Evolutionary conservation across 2,797 vertebrate genomes (phyloP).

Genomic region (Falco peregrinus): DNA sequence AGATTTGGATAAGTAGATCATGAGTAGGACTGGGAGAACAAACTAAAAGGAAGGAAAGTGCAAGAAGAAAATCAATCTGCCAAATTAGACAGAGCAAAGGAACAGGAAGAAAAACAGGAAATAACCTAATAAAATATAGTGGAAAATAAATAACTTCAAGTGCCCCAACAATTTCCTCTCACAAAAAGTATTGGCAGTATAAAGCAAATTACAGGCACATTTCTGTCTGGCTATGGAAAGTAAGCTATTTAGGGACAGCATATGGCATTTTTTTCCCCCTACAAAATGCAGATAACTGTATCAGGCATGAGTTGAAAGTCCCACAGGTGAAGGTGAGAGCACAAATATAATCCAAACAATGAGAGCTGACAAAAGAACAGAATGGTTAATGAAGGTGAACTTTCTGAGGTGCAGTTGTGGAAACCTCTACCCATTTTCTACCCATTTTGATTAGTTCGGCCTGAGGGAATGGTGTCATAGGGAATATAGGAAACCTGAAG

Average conservation of each 20-base stretch:
- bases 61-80: conserved; percentile 65
- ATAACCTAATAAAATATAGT: conserved; percentile 65
- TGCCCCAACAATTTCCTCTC: conserved; percentile 66
- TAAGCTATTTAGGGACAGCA: neutral
- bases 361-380: neutral
- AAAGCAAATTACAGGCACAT: conserved; percentile 27
- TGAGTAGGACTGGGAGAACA: neutral
- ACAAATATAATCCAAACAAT: neutral
- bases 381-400: neutral
- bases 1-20: neutral
- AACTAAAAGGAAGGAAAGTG: conserved; percentile 30
- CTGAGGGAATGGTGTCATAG: neutral
- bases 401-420: neutral
- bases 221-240: conserved; percentile 35
- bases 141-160: conserved; percentile 68
- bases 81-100: conserved; percentile 66
- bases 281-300: neutral
- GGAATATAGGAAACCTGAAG: neutral
- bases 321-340: neutral
- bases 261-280: neutral
- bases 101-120: conserved; percentile 72
- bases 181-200: conserved; percentile 33
- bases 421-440: neutral
- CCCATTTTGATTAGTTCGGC: neutral
- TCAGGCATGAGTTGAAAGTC: neutral